phyloP scores from a whole-genome alignment of 2,797 vertebrate genomes.

The Prunella strophiata region DNA sequence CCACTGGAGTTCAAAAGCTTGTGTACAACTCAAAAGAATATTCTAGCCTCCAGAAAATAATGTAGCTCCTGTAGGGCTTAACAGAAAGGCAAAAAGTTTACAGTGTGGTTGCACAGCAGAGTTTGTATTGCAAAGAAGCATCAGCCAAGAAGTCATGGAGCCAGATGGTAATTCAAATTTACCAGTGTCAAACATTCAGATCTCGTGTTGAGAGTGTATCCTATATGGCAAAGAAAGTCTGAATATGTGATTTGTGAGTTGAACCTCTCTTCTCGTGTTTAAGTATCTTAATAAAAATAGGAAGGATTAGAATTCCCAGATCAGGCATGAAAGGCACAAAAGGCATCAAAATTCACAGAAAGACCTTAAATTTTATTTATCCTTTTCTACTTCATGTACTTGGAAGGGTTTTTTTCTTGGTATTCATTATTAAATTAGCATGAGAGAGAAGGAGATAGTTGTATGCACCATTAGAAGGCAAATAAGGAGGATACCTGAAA shows the following conservation, averaged over 20 bases:
- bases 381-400: background rate
- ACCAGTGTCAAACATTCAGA: constrained; percentile 16
- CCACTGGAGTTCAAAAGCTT: background rate
- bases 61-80: background rate
- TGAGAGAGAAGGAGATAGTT: background rate
- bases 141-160: background rate
- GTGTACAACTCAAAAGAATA: background rate
- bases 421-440: background rate
- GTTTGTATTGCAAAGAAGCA: constrained; percentile 1
- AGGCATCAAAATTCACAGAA: background rate
- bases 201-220: background rate
- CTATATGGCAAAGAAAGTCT: background rate
- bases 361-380: background rate
- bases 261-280: constrained; percentile 14
- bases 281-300: background rate
- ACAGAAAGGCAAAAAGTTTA: constrained; percentile 24
- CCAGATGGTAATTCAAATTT: constrained; percentile 39
- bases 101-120: background rate
- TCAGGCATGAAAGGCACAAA: background rate
- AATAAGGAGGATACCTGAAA: background rate
- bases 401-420: background rate
- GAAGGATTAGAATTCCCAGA: background rate
- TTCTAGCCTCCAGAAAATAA: background rate
- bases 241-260: background rate
- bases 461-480: background rate